A percentile compares a stretch with the other conserved stretches of the same genome.
phyloP scores from a whole-genome alignment of 92 coral and sea anemone genomes.

The Phymanthus crucifer region DNA sequence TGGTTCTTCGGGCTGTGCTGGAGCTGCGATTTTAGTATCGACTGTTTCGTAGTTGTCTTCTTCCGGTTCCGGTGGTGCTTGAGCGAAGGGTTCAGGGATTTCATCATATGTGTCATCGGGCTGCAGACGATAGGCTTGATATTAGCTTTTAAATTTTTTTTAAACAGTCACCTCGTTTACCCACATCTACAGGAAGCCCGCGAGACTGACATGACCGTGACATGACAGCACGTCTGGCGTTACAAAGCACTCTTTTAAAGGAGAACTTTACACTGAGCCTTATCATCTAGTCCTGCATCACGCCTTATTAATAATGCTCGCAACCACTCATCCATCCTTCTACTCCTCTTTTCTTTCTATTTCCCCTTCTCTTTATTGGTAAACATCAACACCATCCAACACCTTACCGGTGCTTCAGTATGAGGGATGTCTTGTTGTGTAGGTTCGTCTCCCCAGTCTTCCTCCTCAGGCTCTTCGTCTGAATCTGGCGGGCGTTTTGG shows the following conservation, averaged over 20 bases:
- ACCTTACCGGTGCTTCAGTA: slow-evolving; percentile 18
- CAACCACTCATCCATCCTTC: too few relatives aligned
- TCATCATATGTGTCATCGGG: slow-evolving; percentile 41
- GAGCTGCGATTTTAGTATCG: background rate
- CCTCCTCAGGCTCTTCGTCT: slow-evolving; percentile 36
- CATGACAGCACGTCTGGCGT: too few relatives aligned
- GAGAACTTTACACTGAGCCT: too few relatives aligned
- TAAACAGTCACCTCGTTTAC: too few relatives aligned
- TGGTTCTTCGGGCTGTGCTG: slow-evolving; percentile 34
- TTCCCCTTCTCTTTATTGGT: too few relatives aligned
- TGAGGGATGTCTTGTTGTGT: slow-evolving; percentile 7
- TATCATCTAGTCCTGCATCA: too few relatives aligned
- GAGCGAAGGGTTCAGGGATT: slow-evolving; percentile 6
- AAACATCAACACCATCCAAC: too few relatives aligned
- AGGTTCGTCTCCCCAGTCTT: slow-evolving; percentile 31
- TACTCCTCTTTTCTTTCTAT: too few relatives aligned
- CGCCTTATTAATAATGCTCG: too few relatives aligned
- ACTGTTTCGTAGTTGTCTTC: slow-evolving; percentile 45
- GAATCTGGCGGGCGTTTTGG: slow-evolving; percentile 38
- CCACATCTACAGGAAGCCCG: too few relatives aligned
- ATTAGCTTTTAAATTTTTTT: background rate
- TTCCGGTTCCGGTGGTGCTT: slow-evolving; percentile 32
- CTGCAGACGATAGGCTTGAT: background rate
- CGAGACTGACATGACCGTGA: too few relatives aligned
- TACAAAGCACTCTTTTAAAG: too few relatives aligned